Evolutionary conservation across 1,140 invertebrate genomes (phyloP).

Genomic region (Goniozus legneri): DNA sequence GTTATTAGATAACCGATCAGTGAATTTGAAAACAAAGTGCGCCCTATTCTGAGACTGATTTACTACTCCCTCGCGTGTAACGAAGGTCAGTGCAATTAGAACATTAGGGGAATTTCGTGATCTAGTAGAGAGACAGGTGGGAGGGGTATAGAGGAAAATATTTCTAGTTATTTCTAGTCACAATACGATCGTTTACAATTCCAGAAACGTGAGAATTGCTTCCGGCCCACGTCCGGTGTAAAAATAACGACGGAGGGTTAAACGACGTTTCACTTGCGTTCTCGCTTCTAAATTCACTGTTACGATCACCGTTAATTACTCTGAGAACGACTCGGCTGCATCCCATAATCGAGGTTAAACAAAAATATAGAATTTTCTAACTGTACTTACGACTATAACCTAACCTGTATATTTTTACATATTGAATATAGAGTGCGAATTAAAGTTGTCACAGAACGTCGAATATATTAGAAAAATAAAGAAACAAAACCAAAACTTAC

Average conservation of each 20-base stretch:
- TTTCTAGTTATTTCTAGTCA: constrained; percentile 20
- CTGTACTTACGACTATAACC: constrained; percentile 46
- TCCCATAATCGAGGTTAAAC: constrained; percentile 32
- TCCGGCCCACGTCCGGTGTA: too few relatives aligned
- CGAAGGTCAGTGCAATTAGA: constrained; percentile 24
- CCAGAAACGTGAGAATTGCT: too few relatives aligned
- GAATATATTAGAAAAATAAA: constrained; percentile 17
- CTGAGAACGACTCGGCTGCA: constrained; percentile 27
- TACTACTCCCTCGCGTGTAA: constrained; percentile 19
- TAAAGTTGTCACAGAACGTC: constrained; percentile 12
- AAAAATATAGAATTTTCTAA: constrained; percentile 36
- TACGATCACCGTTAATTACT: constrained; percentile 20
- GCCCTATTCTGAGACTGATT: constrained; percentile 25
- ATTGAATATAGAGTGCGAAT: constrained; percentile 36
- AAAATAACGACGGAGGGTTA: too few relatives aligned
- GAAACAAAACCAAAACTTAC: constrained; percentile 6
- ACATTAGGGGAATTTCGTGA: constrained; percentile 12
- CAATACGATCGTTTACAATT: too few relatives aligned
- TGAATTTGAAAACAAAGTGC: constrained; percentile 14
- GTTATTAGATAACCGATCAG: too few relatives aligned
- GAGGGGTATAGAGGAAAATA: constrained; percentile 1
- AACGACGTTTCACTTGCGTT: constrained; percentile 26
- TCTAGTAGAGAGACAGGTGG: constrained; percentile 23
- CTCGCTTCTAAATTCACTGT: constrained; percentile 19
- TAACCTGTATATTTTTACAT: constrained; percentile 54